Base-by-base conservation (phyloP, 2,888 invertebrate species). In the Electrophaes corylata region DNA sequence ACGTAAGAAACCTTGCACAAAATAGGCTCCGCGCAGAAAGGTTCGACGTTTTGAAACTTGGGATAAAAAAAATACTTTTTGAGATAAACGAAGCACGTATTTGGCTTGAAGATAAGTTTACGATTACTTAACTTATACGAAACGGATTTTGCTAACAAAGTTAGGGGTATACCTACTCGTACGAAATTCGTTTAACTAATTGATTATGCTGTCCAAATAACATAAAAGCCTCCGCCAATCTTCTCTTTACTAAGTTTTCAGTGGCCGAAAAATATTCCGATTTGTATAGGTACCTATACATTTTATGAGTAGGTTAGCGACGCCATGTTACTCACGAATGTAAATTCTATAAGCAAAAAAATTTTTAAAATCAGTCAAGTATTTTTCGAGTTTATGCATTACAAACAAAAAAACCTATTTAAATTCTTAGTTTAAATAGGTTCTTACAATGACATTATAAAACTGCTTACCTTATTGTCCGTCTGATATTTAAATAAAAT, bases 141-240 rank as follows among this genome's bases (percentile, higher is more conserved):
- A 48, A 26, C 26, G 26, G 14, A 31, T 41, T 44, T n/a, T 3
- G 44, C 35, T 44, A 52, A 52, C 8, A 31, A 45, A 29, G 29
- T 52, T 52, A 45, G 29, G 16, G 29, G 37, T 35, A 55, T 29
- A n/a, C n/a, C n/a, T n/a, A n/a, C n/a, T n/a, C n/a, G n/a, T n/a
- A 29, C 26, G 26, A 29, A 10, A 29, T 29, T 29, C 26, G 26
- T 10, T 10, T 10, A 29, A 29, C 1, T 4, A 29, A 29, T 55
- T 43, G 44, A 53, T 53, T 49, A 49, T 56, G 19, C 41, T 41
- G 29, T 44, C 19, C 19, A 44, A 48, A 55, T 48, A 39, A 44
- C 11, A 29, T 31, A 49, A 37, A 29, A 51, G 37, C 43, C 37
- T 44, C 19, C 16, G 43, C 44, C 14, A 37, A 20, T 26, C 29